phyloP scores from a whole-genome alignment of 2,888 invertebrate genomes.

The Hemithea aestivaria region DNA sequence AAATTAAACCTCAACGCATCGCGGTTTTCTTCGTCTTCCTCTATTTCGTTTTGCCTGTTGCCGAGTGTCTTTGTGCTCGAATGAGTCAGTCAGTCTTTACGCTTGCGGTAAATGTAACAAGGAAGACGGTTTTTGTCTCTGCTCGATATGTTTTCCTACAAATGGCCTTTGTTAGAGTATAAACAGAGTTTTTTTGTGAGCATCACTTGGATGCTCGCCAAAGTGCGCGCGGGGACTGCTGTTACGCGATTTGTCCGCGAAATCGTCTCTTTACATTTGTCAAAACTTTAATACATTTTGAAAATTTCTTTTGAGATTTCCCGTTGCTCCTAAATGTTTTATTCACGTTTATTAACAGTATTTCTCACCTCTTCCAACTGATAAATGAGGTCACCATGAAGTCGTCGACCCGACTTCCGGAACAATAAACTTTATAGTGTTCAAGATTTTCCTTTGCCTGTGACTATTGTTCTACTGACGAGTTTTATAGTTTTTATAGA shows the following conservation, averaged over 20 bases:
- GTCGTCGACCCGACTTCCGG: slow-evolving; percentile 26
- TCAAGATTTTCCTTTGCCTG: slow-evolving; percentile 24
- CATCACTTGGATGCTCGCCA: slow-evolving; percentile 5
- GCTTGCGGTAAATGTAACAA: slow-evolving; percentile 46
- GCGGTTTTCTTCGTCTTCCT: slow-evolving; percentile 36
- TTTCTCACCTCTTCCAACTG: background rate
- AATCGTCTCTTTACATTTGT: slow-evolving; percentile 1
- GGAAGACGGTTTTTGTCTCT: slow-evolving; percentile 50
- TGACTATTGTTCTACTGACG: slow-evolving; percentile 12
- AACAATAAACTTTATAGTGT: slow-evolving; percentile 23
- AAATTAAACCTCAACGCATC: slow-evolving; percentile 29
- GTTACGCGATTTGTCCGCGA: background rate
- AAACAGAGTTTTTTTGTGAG: slow-evolving; percentile 33
- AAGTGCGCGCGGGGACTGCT: background rate
- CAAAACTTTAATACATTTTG: background rate
- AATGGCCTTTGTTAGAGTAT: slow-evolving; percentile 41
- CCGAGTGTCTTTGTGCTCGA: slow-evolving; percentile 48
- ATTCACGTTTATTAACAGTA: no score
- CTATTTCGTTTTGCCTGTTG: slow-evolving; percentile 48
- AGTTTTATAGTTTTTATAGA: background rate
- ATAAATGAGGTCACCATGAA: slow-evolving; percentile 18
- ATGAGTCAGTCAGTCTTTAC: slow-evolving; percentile 44
- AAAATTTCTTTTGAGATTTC: background rate
- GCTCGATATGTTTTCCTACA: slow-evolving; percentile 41
- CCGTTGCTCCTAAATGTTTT: no score